These are phyloP conservation scores for Misgurnus anguillicaudatus DNA, from an alignment of 2,113 vertebrate species.

Conservation along the genomic window DNA sequence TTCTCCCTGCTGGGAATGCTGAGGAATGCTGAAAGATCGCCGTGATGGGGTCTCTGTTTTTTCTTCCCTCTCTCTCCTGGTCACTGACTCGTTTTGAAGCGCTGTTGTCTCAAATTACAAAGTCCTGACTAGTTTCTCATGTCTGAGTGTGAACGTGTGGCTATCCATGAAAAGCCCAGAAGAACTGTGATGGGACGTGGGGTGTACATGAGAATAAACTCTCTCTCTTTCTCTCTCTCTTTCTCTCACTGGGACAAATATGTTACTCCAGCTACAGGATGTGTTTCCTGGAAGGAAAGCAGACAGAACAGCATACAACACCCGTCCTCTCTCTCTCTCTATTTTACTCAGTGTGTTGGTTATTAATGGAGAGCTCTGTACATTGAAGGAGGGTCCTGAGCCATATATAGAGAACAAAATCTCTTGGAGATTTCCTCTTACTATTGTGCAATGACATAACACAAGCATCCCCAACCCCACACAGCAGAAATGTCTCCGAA, in stretches of 20 bases:
- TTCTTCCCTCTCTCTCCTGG: not conserved
- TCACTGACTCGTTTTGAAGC: slow-evolving; percentile 1
- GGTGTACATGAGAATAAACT: slow-evolving; percentile 10
- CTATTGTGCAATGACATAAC: not conserved
- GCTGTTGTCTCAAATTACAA: not conserved
- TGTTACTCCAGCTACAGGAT: slow-evolving; percentile 85
- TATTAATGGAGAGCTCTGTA: too few species aligned
- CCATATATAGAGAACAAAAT: too few species aligned
- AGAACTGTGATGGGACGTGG: slow-evolving; percentile 2
- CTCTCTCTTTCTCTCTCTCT: slow-evolving; percentile 41
- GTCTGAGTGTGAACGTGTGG: not conserved
- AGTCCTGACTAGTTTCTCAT: not conserved
- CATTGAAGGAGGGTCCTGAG: too few species aligned
- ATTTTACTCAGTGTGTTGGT: slow-evolving; percentile 58
- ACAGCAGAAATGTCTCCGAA: too few species aligned
- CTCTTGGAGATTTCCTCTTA: not conserved
- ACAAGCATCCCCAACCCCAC: too few species aligned
- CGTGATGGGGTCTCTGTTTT: slow-evolving; percentile 11
- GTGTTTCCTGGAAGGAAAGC: slow-evolving; percentile 95
- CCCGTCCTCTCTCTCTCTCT: slow-evolving; percentile 58
- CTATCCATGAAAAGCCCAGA: slow-evolving; percentile 19
- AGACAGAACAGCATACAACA: slow-evolving; percentile 73
- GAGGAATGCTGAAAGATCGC: slow-evolving; percentile 20
- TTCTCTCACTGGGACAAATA: slow-evolving; percentile 74
- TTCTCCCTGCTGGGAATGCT: slow-evolving; percentile 40